Evolutionary conservation across 2,797 vertebrate species (phyloP).

Genomic region (Dendrocincla fuliginosa): DNA sequence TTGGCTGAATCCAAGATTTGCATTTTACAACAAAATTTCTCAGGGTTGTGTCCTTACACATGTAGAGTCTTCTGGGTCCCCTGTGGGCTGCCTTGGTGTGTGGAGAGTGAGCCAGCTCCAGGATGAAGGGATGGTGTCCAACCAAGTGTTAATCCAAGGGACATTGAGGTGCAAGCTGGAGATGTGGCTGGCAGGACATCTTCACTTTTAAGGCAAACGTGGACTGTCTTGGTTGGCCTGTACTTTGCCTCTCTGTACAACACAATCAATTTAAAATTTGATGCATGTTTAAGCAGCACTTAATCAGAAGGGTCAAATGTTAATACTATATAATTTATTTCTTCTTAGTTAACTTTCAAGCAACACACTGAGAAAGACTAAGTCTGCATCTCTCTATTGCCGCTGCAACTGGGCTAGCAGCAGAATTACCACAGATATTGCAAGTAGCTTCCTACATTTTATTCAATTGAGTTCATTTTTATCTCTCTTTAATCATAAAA

Average conservation of each 20-base stretch:
- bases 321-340: slow-evolving; percentile 35
- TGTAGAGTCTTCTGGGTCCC: rapidly evolving
- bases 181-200: neutral
- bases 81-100: rapidly evolving
- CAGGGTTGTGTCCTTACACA: rapidly evolving
- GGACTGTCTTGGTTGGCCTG: neutral
- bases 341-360: slow-evolving; percentile 27
- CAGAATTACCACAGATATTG: neutral
- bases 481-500: slow-evolving; percentile 69
- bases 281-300: neutral
- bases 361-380: neutral
- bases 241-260: neutral
- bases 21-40: neutral
- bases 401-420: neutral
- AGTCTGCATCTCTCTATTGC: neutral
- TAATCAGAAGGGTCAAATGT: slow-evolving; percentile 16
- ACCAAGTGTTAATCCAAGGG: neutral
- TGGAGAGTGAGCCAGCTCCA: neutral
- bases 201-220: neutral
- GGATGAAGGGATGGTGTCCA: neutral
- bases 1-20: neutral
- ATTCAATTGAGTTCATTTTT: slow-evolving; percentile 66
- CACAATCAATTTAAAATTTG: neutral
- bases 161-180: rapidly evolving
- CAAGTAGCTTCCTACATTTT: slow-evolving; percentile 42